Evolutionary conservation across 2,113 vertebrate genomes (phyloP), one percentile per base, ranked within the genome.

Genomic region (Catharus minimus): DNA sequence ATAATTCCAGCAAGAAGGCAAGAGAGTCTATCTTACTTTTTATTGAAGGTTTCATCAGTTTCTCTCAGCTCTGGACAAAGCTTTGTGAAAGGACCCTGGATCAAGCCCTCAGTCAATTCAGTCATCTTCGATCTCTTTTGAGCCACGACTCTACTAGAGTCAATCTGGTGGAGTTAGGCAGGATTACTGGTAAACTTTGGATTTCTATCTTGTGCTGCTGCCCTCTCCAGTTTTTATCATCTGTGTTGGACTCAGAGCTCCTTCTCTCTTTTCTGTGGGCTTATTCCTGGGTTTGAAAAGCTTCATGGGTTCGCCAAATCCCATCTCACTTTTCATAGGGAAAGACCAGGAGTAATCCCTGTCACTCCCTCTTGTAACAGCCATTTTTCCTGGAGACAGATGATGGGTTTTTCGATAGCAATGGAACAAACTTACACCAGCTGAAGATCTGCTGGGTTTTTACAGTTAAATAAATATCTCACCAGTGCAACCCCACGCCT

Each of bases 131-230:
- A 88, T 92, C 88, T 93, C n/a, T 27, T 68, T 89, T 55, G 30
- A 92, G 82, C 85, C 41, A 22, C 44, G 72, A 44, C 21, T 86
- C 56, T 19, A 38, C 68, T 23, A 17, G 38, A 78, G 46, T 58
- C 69, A 86, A 53, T 82, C 61, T 86, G 84, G 27, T 75, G 84
- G 81, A 68, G 38, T 86, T 90, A 86, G 77, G 69, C 41, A 38
- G 83, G 94, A 93, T 95, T 95, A 92, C 74, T 38, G 22, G 65
- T 46, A 93, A 96, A 90, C 28, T 49, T 76, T 27, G 9, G 32
- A 84, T 28, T 52, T 61, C 36, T 88, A 17, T 55, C 55, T 76
- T 36, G 39, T 65, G 5, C 46, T 87, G 49, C 55, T 89, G 27
- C 38, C 36, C 22, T 43, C 60, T 86, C 32, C 32, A 72, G 26